phyloP scores from a whole-genome alignment of 2,113 vertebrate genomes.

The Scytalopus superciliaris region DNA sequence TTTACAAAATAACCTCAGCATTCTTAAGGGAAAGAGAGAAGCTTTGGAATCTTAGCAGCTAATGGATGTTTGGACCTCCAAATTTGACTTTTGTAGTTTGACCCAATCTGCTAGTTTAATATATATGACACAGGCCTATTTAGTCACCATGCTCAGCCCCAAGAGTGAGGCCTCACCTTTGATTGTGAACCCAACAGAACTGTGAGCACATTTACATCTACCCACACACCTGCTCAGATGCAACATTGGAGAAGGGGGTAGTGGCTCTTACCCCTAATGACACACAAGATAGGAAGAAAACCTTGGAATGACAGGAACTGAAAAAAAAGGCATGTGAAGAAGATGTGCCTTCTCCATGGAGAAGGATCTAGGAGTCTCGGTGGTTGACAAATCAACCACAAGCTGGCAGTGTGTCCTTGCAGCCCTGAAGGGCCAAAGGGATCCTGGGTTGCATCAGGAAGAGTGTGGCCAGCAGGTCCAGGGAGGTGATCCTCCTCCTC shows the following conservation, averaged over 20 bases:
- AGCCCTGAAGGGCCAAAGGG: too few relatives aligned
- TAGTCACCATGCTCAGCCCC: not conserved
- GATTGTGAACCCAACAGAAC: not conserved
- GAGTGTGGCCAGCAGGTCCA: too few relatives aligned
- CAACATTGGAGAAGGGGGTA: not conserved
- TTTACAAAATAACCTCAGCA: not conserved
- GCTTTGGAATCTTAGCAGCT: not conserved
- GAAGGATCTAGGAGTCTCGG: not conserved
- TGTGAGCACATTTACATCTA: not conserved
- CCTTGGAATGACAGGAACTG: not conserved
- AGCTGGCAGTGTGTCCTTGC: not conserved
- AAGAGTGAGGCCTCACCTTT: accelerated
- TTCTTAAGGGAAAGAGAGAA: not conserved
- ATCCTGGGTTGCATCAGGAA: too few relatives aligned
- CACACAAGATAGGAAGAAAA: not conserved
- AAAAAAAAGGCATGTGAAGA: not conserved
- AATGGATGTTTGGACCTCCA: not conserved
- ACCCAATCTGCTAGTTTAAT: not conserved
- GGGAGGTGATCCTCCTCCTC: too few relatives aligned
- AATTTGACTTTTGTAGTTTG: not conserved
- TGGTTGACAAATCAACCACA: not conserved
- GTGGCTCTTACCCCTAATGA: not conserved
- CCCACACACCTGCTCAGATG: not conserved
- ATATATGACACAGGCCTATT: not conserved
- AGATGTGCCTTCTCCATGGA: not conserved